These are phyloP conservation scores for Chesias legatella DNA, from an alignment of 2,888 invertebrate species.

Conservation along the genomic window DNA sequence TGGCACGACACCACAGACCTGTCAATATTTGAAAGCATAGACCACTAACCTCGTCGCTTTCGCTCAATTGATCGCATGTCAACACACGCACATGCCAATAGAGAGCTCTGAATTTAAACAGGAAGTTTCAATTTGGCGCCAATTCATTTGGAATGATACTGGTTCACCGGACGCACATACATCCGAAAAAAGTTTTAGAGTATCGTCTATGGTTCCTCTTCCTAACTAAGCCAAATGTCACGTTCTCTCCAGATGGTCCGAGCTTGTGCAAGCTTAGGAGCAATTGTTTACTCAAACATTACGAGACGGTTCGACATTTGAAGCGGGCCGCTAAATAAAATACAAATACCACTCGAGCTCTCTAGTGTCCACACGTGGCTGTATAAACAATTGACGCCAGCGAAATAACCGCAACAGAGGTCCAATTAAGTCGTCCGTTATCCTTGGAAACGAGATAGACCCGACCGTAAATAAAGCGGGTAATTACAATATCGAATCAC, in stretches of 20 bases:
- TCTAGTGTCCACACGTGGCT: constrained; percentile 61
- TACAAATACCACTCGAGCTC: constrained; percentile 69
- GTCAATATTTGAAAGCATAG: constrained; percentile 53
- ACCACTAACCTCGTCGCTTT: constrained; percentile 61
- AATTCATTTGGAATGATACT: constrained; percentile 73
- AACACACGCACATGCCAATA: constrained; percentile 62
- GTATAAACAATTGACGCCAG: constrained; percentile 63
- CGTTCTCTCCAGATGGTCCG: constrained; percentile 74
- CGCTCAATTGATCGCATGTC: constrained; percentile 74
- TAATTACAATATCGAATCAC: constrained; percentile 77
- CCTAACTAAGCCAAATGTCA: constrained; percentile 69
- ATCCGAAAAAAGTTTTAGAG: constrained; percentile 57
- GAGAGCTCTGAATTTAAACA: constrained; percentile 69
- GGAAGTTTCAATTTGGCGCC: constrained; percentile 76
- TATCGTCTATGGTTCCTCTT: constrained; percentile 49
- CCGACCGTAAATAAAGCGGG: constrained; percentile 65
- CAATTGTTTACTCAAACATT: constrained; percentile 76
- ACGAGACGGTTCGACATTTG: constrained; percentile 78
- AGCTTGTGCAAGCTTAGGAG: constrained; percentile 69
- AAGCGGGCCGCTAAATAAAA: constrained; percentile 77
- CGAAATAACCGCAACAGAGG: constrained; percentile 66
- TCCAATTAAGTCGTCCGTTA: constrained; percentile 73
- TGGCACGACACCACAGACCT: constrained; percentile 56
- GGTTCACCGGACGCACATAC: constrained; percentile 58
- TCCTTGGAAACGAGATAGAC: constrained; percentile 66